Evolutionary conservation across 2,888 invertebrate species (phyloP), one percentile per base, ranked within the genome.

Genomic region (Oscheius sp.): DNA sequence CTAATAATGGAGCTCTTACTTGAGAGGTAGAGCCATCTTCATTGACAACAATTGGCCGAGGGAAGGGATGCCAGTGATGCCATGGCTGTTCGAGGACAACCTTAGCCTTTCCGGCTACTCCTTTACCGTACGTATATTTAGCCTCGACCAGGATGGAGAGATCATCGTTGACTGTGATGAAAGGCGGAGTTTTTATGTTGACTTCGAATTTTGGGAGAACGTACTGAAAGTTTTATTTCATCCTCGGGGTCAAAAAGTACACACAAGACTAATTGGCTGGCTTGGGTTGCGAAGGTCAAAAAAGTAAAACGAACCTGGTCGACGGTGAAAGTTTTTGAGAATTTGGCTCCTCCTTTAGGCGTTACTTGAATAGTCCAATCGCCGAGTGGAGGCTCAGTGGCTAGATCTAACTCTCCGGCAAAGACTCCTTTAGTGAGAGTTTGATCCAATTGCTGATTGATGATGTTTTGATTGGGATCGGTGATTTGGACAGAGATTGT

Each of bases 141-240:
- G 95, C 92, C 64, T 92, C 91, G 3, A 96, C 90, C 23, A 92
- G 92, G 27, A 92, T 92, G 23, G 90, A 90, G 55, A 96, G 90
- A 73, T 91, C 91, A 48, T 94, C 93, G 75, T 91, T 91, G 86
- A 93, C 92, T 1, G 94, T 92, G 5, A 92, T 91, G 87, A 93
- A 93, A 65, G 92, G 91, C 0, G 93, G 92, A 34, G 94, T 90
- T 75, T 92, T 91, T 71, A 96, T 91, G 31, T 91, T 91, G 70
- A 96, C 93, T 85, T 95, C 92, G 88, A 95, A 97, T 87, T 95
- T 95, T 0, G 97, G 97, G 78, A 94, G 88, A 66, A 96, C 92
- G 87, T 82, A 85, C 67, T 71, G 58, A 46, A 66, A 42, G n/a
- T n/a, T n/a, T n/a, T n/a, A n/a, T n/a, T n/a, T n/a, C n/a, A n/a